Evolutionary conservation across 2,888 invertebrate species (phyloP).

Genomic region (Hirtodrosophila duncani): DNA sequence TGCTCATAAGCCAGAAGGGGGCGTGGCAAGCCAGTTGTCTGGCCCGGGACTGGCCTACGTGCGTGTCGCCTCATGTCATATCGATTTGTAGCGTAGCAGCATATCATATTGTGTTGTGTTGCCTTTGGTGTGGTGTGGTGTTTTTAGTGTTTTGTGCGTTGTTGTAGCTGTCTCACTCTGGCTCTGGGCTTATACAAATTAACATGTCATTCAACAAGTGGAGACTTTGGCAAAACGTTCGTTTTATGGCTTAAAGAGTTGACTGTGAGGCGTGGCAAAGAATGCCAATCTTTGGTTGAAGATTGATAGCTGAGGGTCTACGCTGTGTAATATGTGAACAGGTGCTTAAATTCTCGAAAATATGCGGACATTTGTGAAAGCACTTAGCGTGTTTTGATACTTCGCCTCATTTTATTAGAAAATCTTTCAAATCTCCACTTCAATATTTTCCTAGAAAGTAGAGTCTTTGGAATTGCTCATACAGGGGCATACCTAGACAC

Average conservation of each 20-base stretch:
- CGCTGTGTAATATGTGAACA: too few relatives aligned
- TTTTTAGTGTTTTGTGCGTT: conserved; percentile 6
- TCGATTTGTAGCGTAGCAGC: too few relatives aligned
- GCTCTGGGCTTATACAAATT: conserved; percentile 35
- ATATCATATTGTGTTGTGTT: too few relatives aligned
- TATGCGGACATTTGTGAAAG: too few relatives aligned
- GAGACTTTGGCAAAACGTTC: conserved; percentile 17
- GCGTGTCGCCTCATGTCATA: conserved; percentile 46
- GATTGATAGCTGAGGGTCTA: not conserved
- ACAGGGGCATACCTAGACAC: too few relatives aligned
- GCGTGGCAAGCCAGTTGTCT: conserved; percentile 41
- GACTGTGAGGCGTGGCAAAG: conserved; percentile 45
- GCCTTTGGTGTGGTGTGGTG: not conserved
- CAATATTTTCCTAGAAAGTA: too few relatives aligned
- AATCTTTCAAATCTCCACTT: too few relatives aligned
- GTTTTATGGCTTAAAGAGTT: conserved; percentile 2
- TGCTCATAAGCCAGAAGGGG: conserved; percentile 26
- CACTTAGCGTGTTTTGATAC: too few relatives aligned
- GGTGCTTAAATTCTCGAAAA: too few relatives aligned
- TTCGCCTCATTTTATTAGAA: too few relatives aligned
- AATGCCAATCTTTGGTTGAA: not conserved
- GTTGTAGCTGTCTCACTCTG: conserved; percentile 44
- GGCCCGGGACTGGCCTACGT: conserved; percentile 28
- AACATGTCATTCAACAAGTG: conserved; percentile 49
- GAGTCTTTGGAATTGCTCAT: too few relatives aligned